Evolutionary conservation across 2,888 invertebrate genomes (phyloP), one percentile per base, ranked within the genome.

Genomic region (Anthophora plumipes): DNA sequence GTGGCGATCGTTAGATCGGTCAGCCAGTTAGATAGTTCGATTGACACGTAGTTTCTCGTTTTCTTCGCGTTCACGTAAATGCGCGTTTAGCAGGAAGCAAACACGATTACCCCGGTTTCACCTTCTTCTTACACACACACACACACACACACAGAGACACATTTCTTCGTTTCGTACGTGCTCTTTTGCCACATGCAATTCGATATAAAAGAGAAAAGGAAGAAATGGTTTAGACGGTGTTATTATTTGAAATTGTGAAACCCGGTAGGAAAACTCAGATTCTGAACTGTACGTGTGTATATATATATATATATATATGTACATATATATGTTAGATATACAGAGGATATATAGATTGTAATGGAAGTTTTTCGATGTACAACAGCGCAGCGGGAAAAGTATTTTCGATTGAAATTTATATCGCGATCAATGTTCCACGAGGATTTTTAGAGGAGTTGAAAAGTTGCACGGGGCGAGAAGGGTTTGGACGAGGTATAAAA

Each of bases 331-430:
- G n/a, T n/a, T n/a, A n/a, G n/a, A n/a, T n/a, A n/a, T n/a, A n/a
- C n/a, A n/a, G n/a, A n/a, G n/a, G n/a, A n/a, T n/a, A n/a, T n/a
- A 4, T 69, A 69, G 69, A 64, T 63, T 37, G 57, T 11, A 46
- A 39, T 1, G 54, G 54, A 79, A 79, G 64, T 77, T 67, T 54
- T 66, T 22, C 3, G n/a, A 5, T 8, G 17, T 2, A 17, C 31
- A 22, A 3, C 37, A 12, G 52, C 9, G 20, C 37, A 3, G 39
- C 22, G 0, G 11, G 17, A 43, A 37, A 8, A 20, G 37, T 22
- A 31, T 60, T 48, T 77, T 60, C 77, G 77, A 79, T 79, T 77
- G 77, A 79, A 79, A 79, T 79, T 79, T 79, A 77, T 79, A 79
- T 64, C 20, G 52, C 77, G 77, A 77, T 77, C 78, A 48, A 70